phyloP scores from a whole-genome alignment of 2,888 invertebrate species.

The Conomelus anceps region DNA sequence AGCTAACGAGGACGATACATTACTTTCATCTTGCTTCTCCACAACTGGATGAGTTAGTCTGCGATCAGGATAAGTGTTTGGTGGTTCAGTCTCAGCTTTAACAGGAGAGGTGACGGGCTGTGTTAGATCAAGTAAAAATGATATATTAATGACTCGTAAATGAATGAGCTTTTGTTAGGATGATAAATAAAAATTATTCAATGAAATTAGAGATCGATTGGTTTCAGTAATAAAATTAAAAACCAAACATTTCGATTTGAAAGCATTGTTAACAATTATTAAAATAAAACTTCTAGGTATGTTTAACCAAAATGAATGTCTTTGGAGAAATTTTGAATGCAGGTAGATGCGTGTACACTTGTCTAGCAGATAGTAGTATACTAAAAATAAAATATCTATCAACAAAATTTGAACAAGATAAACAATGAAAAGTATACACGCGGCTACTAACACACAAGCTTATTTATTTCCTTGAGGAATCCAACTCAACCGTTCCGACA shows the following conservation, averaged over 20 bases:
- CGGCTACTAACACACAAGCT: too few species aligned
- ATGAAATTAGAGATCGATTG: background rate
- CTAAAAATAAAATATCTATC: too few species aligned
- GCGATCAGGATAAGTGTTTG: background rate
- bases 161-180: background rate
- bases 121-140: conserved; percentile 9
- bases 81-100: background rate
- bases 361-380: too few species aligned
- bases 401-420: too few species aligned
- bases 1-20: background rate
- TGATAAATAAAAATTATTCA: background rate
- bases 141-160: background rate
- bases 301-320: background rate
- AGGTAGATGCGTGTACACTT: too few species aligned
- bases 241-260: background rate
- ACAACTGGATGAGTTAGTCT: background rate
- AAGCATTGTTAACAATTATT: background rate
- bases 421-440: too few species aligned
- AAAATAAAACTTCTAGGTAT: background rate
- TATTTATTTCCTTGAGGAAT: too few species aligned
- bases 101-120: background rate
- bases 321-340: too few species aligned
- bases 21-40: background rate
- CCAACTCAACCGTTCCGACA: too few species aligned
- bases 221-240: background rate